phyloP scores from a whole-genome alignment of 2,113 vertebrate genomes.

The Pelodiscus sinensis region DNA sequence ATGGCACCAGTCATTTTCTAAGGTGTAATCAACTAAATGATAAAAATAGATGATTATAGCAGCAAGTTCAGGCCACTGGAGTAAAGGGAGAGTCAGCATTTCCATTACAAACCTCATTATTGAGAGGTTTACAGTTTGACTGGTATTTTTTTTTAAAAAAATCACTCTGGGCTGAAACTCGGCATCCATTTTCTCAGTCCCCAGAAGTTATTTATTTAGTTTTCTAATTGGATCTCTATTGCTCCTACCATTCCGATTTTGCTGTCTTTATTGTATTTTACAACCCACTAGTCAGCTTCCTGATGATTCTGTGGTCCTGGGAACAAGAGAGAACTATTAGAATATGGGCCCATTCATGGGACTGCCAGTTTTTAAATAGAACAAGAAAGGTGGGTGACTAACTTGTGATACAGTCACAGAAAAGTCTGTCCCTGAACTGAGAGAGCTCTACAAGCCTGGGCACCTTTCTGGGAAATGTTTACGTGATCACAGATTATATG shows the following conservation, averaged over 20 bases:
- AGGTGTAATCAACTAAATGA: constrained; percentile 83
- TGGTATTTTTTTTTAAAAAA: constrained; percentile 62
- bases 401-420: not conserved
- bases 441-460: not conserved
- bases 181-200: constrained; percentile 25
- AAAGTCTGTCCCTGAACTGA: not conserved
- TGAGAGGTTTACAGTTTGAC: constrained; percentile 65
- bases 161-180: constrained; percentile 53
- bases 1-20: constrained; percentile 83
- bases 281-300: not conserved
- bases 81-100: constrained; percentile 61
- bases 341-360: not conserved
- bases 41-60: constrained; percentile 77
- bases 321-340: not conserved
- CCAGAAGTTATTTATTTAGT: constrained; percentile 47
- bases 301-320: not conserved
- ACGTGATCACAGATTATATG: not conserved
- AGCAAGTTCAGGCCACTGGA: constrained; percentile 48
- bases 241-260: constrained; percentile 34
- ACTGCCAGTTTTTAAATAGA: not conserved
- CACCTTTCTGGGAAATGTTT: not conserved
- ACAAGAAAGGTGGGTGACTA: not conserved
- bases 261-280: constrained; percentile 17
- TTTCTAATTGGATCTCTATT: constrained; percentile 52
- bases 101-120: constrained; percentile 72